phyloP scores from a whole-genome alignment of 2,113 vertebrate species.

The Pao palembangensis region DNA sequence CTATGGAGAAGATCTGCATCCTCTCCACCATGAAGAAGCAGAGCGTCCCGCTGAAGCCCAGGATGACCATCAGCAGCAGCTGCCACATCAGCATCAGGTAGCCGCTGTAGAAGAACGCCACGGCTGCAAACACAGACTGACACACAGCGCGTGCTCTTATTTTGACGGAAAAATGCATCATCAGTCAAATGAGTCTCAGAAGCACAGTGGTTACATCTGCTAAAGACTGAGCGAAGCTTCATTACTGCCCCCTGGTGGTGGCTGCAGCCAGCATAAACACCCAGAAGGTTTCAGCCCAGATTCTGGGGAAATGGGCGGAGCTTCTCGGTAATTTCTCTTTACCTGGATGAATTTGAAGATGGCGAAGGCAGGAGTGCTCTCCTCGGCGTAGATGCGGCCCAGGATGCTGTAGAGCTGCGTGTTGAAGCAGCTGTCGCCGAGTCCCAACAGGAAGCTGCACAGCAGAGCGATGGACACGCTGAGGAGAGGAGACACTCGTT shows the following conservation, averaged over 20 bases:
- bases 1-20: conserved; percentile 54
- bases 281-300: background rate
- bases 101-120: conserved; percentile 97
- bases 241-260: background rate
- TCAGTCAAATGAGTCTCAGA: background rate
- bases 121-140: conserved; percentile 90
- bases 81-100: conserved; percentile 92
- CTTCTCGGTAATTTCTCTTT: conserved; percentile 30
- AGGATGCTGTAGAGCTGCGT: conserved; percentile 96
- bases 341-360: conserved; percentile 99
- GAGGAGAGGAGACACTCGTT: conserved; percentile 6
- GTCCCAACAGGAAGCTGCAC: conserved; percentile 91
- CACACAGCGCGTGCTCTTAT: background rate
- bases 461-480: conserved; percentile 89
- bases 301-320: no score
- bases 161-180: background rate
- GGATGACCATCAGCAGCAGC: conserved; percentile 87
- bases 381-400: conserved; percentile 85
- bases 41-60: conserved; percentile 87
- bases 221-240: no score
- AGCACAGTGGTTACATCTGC: background rate
- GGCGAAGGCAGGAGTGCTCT: conserved; percentile 91
- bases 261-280: no score
- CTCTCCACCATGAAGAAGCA: conserved; percentile 90
- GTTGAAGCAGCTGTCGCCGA: conserved; percentile 98